Base-by-base conservation (phyloP, 1,140 invertebrate genomes). In the Papilio machaon region DNA sequence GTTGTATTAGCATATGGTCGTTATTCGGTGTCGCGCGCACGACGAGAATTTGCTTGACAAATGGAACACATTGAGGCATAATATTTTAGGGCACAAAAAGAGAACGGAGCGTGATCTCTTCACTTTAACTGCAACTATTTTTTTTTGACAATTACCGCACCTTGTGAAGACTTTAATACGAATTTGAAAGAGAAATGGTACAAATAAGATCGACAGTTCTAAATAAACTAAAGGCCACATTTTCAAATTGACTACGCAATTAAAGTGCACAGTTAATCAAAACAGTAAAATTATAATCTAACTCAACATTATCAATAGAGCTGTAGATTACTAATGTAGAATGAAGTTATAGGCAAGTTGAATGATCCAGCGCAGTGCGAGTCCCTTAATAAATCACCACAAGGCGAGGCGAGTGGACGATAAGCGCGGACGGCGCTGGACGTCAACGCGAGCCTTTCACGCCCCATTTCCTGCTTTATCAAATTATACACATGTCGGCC, bases 401-500 rank as follows among this genome's bases (percentile, higher is more conserved):
- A 17, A 58, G 54, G 60, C 23, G 54, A n/a, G 9, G 60, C 58
- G 58, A 60, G 58, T 17, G 60, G 60, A 3, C 60, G 60, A 64
- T 64, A 64, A 64, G 60, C 60, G 60, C 19, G 60, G 19, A 23
- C 19, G 60, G 60, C 60, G 60, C n/a, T 64, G 60, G 60, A 5
- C 60, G 19, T 17, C 60, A 30, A 64, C 9, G 60, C 9, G 19
- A 64, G 60, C 19, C 60, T 64, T 64, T 64, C 60, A 64, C 60
- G 23, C 60, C 19, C 60, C 60, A 64, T 64, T 64, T 64, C 60
- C 60, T 64, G 60, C 60, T 64, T 64, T 64, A 64, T 64, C 60
- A 64, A 23, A 64, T 64, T 64, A 64, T 64, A 64, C 19, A 30
- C 60, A 30, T 64, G 60, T 64, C 19, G 60, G 10, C 6, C 60